phyloP scores from a whole-genome alignment of 2,888 invertebrate species.

The Caenorhabditis angaria region DNA sequence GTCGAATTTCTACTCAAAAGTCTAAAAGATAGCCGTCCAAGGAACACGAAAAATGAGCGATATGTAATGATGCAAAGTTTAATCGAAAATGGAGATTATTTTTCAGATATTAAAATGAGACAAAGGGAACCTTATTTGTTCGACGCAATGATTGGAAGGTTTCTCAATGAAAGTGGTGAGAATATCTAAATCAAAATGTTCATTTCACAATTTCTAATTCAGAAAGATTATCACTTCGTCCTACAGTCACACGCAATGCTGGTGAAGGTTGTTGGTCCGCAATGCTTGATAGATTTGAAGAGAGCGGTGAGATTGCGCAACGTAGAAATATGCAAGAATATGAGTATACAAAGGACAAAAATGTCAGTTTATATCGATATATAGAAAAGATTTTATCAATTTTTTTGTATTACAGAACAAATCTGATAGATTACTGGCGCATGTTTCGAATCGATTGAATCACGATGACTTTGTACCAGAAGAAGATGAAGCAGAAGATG shows the following conservation, averaged over 20 bases:
- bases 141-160: constrained; percentile 88
- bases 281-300: constrained; percentile 59
- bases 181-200: background rate
- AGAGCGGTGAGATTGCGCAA: constrained; percentile 49
- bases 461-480: constrained; percentile 37
- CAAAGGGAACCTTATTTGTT: constrained; percentile 87
- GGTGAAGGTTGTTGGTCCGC: constrained; percentile 52
- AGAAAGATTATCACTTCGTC: constrained; percentile 62
- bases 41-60: constrained; percentile 50
- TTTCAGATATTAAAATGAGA: constrained; percentile 92
- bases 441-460: constrained; percentile 29
- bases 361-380: background rate
- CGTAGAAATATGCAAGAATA: constrained; percentile 54
- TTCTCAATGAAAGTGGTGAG: constrained; percentile 80
- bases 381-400: constrained; percentile 11
- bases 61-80: constrained; percentile 58
- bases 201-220: constrained; percentile 16
- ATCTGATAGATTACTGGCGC: constrained; percentile 29
- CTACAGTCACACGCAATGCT: constrained; percentile 51
- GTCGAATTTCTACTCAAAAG: constrained; percentile 42
- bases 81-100: constrained; percentile 77
- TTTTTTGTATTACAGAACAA: constrained; percentile 6
- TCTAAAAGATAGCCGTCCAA: too few species aligned
- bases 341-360: background rate
- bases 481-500: constrained; percentile 39